These are phyloP conservation scores for Amphimallon solstitiale DNA, from an alignment of 2,888 invertebrate species.

Conservation along the genomic window DNA sequence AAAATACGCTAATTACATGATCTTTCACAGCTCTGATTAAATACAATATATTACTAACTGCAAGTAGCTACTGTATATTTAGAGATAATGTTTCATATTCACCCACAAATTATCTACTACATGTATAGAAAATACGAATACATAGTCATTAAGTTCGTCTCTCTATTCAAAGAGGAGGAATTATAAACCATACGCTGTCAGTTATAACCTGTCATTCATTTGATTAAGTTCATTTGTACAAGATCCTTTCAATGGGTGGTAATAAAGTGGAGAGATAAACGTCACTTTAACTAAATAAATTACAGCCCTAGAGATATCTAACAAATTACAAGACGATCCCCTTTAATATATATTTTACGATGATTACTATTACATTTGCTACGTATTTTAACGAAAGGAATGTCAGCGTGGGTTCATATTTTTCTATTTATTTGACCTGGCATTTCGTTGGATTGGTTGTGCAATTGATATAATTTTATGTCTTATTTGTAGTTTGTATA, in stretches of 20 bases:
- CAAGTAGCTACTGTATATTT: neutral
- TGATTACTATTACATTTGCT: slow-evolving; percentile 7
- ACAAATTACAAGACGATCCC: slow-evolving; percentile 9
- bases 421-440: no score
- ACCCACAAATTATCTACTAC: slow-evolving; percentile 1
- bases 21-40: no score
- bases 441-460: no score
- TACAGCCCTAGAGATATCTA: slow-evolving; percentile 5
- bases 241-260: slow-evolving; percentile 20
- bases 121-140: slow-evolving; percentile 4
- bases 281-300: slow-evolving; percentile 5
- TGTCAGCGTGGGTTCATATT: no score
- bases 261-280: slow-evolving; percentile 17
- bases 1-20: no score
- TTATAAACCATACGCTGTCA: slow-evolving; percentile 10
- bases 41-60: neutral
- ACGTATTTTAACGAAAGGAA: neutral
- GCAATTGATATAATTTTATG: no score
- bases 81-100: neutral
- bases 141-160: slow-evolving; percentile 11
- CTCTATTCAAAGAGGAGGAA: neutral
- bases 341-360: slow-evolving; percentile 16
- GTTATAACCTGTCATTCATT: slow-evolving; percentile 21
- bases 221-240: slow-evolving; percentile 25
- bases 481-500: no score